Evolutionary conservation across 2,113 vertebrate species (phyloP).

Genomic region (Perca fluviatilis): DNA sequence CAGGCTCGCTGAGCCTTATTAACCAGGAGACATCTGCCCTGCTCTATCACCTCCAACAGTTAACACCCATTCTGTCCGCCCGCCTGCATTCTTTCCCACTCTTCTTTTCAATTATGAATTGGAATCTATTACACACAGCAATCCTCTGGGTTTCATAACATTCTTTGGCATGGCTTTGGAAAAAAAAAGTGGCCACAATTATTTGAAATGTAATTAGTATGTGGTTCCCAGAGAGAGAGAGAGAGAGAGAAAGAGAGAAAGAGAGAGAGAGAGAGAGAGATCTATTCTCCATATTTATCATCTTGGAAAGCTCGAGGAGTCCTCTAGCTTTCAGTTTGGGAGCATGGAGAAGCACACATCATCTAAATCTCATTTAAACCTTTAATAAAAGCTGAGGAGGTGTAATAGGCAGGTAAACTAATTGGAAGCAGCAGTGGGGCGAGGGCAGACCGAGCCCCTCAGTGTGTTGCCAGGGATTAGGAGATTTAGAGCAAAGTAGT

Average conservation of each 20-base stretch:
- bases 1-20: conserved; percentile 8
- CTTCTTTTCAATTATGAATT: background rate
- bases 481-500: conserved; percentile 57
- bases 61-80: conserved; percentile 1
- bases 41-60: conserved; percentile 16
- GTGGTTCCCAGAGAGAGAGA: conserved; percentile 41
- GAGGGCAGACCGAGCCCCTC: conserved; percentile 31
- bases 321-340: conserved; percentile 6
- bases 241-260: background rate
- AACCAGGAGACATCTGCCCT: background rate
- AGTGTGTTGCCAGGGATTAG: conserved; percentile 53
- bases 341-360: background rate
- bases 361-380: conserved; percentile 35
- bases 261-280: background rate
- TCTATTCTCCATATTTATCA: conserved; percentile 11
- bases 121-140: conserved; percentile 15
- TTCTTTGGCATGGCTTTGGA: conserved; percentile 15
- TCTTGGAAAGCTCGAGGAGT: conserved; percentile 14
- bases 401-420: conserved; percentile 44
- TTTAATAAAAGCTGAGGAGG: conserved; percentile 32
- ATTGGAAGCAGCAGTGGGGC: conserved; percentile 25
- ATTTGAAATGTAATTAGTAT: conserved; percentile 59
- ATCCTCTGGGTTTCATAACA: conserved; percentile 33
- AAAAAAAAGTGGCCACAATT: conserved; percentile 39
- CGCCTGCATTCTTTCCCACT: background rate